Evolutionary conservation across 64 coral and sea anemone species (phyloP).

Genomic region (Trachythela sp.): DNA sequence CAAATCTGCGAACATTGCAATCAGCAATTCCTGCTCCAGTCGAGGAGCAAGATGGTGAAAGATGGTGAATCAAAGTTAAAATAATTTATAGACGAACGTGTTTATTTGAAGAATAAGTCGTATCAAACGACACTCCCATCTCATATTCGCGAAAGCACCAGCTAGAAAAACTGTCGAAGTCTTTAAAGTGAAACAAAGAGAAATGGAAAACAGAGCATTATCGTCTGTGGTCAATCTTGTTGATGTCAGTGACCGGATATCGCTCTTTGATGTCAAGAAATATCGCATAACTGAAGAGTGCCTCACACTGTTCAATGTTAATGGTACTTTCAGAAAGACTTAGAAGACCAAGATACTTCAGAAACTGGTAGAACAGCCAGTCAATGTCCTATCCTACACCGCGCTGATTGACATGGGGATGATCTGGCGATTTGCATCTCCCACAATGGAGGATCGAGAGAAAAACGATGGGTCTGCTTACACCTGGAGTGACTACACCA

Average conservation of each 20-base stretch:
- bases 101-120: conserved; percentile 17
- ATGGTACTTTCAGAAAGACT: conserved; percentile 12
- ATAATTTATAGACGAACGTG: conserved; percentile 11
- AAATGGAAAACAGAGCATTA: conserved; percentile 13
- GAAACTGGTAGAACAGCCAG: not conserved
- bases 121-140: conserved; percentile 8
- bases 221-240: not conserved
- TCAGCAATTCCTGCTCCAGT: conserved; percentile 23
- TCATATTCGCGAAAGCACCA: not conserved
- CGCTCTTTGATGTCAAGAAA: not conserved
- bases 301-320: not conserved
- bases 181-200: not conserved
- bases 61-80: conserved; percentile 36
- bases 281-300: conserved; percentile 14
- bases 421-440: not conserved
- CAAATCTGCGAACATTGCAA: conserved; percentile 35
- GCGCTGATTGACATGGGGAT: conserved; percentile 9
- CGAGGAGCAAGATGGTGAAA: not conserved
- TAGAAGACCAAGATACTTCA: conserved; percentile 19
- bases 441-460: not conserved
- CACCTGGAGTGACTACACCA: conserved; percentile 10
- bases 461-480: not conserved
- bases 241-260: conserved; percentile 15
- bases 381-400: not conserved
- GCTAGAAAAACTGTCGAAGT: not conserved